Conservation (phyloP, 2,113 vertebrate species). For the Pongo pygmaeus region DNA sequence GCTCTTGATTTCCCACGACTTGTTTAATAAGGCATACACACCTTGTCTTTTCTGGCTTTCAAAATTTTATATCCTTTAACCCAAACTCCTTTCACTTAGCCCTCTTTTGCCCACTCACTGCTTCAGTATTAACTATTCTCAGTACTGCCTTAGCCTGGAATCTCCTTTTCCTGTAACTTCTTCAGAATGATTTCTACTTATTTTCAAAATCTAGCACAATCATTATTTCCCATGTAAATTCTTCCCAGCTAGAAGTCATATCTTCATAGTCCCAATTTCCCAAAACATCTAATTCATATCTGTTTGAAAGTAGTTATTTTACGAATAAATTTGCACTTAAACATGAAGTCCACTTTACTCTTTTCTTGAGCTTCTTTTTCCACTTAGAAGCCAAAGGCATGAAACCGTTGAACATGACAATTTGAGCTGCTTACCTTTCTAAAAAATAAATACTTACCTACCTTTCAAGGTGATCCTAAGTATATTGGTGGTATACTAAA, state of each 20-base stretch:
- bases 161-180: not conserved
- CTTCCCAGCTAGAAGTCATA: not conserved
- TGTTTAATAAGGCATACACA: not conserved
- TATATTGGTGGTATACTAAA: not conserved
- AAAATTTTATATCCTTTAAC: not conserved
- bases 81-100: not conserved
- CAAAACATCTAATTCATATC: not conserved
- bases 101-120: not conserved
- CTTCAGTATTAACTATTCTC: not conserved
- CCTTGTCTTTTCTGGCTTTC: not conserved
- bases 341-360: not conserved
- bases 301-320: not conserved
- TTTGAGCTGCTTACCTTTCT: not conserved
- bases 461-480: not conserved
- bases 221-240: not conserved
- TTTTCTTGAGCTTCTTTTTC: not conserved
- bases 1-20: not conserved
- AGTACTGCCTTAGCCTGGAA: not conserved
- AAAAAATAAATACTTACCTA: not conserved
- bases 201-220: not conserved
- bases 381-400: not conserved
- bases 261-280: not conserved
- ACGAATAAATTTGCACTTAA: slow-evolving; percentile 32
- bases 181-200: not conserved
- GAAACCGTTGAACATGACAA: not conserved